Evolutionary conservation across 2,113 vertebrate genomes (phyloP), one percentile per base, ranked within the genome.

Genomic region (Sceloporus tristichus): DNA sequence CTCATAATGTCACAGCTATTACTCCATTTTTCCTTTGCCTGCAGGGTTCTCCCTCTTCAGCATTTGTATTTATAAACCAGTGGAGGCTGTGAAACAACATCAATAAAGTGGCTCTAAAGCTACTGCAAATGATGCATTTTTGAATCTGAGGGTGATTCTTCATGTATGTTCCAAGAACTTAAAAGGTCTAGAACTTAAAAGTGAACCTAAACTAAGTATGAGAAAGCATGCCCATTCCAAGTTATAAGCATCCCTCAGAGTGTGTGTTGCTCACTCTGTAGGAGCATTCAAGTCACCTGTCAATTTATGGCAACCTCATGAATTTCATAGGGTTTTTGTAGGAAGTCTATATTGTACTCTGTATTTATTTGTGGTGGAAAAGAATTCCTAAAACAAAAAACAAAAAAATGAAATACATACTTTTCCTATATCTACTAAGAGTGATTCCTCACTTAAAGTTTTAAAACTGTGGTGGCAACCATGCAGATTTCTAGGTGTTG

Each of bases 301-400:
- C 34, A 34, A 34, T 34, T 34, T 34, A 34, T 34, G 34, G 34
- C 34, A 34, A 34, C 34, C 34, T 34, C 34, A 34, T 34, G 34
- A 34, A 34, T 34, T 34, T 1, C 34, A 34, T 34, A 34, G 34
- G 34, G 34, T 34, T 34, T 34, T 34, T 34, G 34, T 34, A 34
- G 34, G 34, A 34, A 34, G 34, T 34, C 34, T 34, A 34, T 34
- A 34, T 34, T 56, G 11, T 56, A 56, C 54, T 56, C 54, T 56
- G 54, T 56, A 56, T 56, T 56, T 56, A 56, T 56, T 56, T 56
- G 54, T 56, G 54, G 54, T 56, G 54, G 6, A 68, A 71, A n/a
- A 71, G 29, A 29, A 71, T 16, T 38, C 34, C 14, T 13, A 74
- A 74, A 38, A 74, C 73, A 74, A 91, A 85, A 38, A 83, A 89